Conservation (phyloP, 2,113 vertebrate genomes). For the Oncorhynchus keta region DNA sequence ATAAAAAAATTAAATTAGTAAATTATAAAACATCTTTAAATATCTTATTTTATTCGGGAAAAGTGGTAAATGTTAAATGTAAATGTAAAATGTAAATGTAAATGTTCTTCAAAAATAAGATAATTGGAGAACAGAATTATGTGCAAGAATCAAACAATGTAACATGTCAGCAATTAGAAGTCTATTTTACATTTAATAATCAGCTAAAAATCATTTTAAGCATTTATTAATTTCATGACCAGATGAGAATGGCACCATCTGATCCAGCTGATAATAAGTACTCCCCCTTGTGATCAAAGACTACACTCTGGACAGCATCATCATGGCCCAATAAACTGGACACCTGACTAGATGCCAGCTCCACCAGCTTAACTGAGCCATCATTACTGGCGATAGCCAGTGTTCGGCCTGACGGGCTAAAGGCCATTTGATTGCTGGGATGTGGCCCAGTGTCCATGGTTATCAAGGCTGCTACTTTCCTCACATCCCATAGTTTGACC, state of each 20-base stretch:
- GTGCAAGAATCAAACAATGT: background rate
- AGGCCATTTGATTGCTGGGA: conserved; percentile 78
- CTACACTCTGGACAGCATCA: conserved; percentile 50
- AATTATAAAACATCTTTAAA: too few relatives aligned
- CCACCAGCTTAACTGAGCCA: conserved; percentile 72
- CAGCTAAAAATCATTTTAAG: background rate
- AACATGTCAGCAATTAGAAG: background rate
- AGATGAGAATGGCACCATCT: conserved; percentile 52
- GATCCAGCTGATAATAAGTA: conserved; percentile 62
- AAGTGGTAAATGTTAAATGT: background rate
- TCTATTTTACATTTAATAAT: background rate
- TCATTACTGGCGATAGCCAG: conserved; percentile 77
- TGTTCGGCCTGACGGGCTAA: conserved; percentile 71
- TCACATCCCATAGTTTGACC: conserved; percentile 81
- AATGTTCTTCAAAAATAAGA: background rate
- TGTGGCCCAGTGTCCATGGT: conserved; percentile 74
- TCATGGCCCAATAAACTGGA: conserved; percentile 45
- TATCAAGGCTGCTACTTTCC: conserved; percentile 52
- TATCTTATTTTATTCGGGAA: background rate
- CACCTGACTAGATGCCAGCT: conserved; percentile 64
- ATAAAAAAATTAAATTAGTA: too few relatives aligned
- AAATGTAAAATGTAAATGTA: too few relatives aligned
- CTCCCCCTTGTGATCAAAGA: conserved; percentile 59
- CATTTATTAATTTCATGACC: conserved; percentile 49
- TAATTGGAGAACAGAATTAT: too few relatives aligned